Evolutionary conservation across 2,113 vertebrate genomes (phyloP).

Genomic region (Cairina moschata): DNA sequence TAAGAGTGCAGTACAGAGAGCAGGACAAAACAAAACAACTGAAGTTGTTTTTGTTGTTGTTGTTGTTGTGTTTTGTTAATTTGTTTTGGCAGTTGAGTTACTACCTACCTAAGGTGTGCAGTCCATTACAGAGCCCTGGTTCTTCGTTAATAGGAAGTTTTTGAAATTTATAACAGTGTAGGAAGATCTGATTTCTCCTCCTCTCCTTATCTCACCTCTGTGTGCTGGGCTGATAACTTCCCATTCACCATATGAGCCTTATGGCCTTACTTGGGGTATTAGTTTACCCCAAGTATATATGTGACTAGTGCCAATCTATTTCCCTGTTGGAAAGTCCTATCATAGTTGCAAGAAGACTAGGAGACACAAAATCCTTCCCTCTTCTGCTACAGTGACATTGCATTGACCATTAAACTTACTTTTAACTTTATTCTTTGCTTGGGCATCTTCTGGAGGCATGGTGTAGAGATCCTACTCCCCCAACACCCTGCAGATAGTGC

Average conservation of each 20-base stretch:
- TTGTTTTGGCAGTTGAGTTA: not conserved
- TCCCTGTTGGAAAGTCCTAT: not conserved
- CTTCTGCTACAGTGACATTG: not conserved
- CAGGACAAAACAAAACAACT: not conserved
- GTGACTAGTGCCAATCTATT: not conserved
- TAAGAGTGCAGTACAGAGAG: not conserved
- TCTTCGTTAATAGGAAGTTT: not conserved
- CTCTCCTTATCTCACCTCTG: not conserved
- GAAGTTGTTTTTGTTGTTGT: not conserved
- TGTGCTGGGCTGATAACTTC: not conserved
- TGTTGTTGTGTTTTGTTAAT: not conserved
- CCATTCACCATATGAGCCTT: not conserved
- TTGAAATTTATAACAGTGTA: not conserved
- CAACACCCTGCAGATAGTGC: not conserved
- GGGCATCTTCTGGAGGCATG: rapidly evolving
- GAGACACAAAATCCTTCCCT: not conserved
- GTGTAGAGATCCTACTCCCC: not conserved
- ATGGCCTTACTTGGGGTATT: not conserved
- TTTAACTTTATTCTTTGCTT: not conserved
- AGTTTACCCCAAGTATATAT: not conserved
- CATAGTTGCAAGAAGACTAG: not conserved
- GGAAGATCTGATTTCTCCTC: not conserved
- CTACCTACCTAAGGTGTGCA: not conserved
- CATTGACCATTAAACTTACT: not conserved
- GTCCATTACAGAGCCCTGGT: rapidly evolving